These are phyloP conservation scores for Serranus cabrilla DNA, from an alignment of 2,797 vertebrate species.

Conservation along the genomic window DNA sequence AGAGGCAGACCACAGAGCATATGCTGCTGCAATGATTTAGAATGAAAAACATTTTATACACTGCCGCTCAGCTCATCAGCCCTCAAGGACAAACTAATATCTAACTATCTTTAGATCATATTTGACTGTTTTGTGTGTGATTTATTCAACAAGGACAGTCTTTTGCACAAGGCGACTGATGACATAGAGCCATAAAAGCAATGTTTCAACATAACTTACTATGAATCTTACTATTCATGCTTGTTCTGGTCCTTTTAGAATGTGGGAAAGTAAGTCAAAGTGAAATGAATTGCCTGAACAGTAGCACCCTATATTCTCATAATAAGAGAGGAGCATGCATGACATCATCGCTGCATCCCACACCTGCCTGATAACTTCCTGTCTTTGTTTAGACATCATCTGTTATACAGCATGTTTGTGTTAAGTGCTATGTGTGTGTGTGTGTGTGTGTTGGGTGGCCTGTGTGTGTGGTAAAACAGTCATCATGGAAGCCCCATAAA, in stretches of 20 bases:
- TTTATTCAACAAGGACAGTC: neutral
- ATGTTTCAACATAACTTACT: neutral
- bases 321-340: neutral
- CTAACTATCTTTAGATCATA: neutral
- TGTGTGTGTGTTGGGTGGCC: slow-evolving; percentile 2
- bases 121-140: neutral
- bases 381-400: slow-evolving; percentile 37
- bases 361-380: slow-evolving; percentile 53
- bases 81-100: neutral
- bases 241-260: neutral
- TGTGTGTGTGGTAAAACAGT: slow-evolving; percentile 26
- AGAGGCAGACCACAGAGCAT: slow-evolving; percentile 10
- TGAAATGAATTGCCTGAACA: neutral
- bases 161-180: slow-evolving; percentile 2
- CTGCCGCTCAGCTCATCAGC: neutral
- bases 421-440: slow-evolving; percentile 23
- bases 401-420: slow-evolving; percentile 23
- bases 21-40: slow-evolving; percentile 12
- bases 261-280: neutral
- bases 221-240: neutral
- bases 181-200: neutral
- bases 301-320: neutral
- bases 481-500: slow-evolving; percentile 58
- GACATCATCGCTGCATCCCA: slow-evolving; percentile 13
- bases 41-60: slow-evolving; percentile 8